Conservation (phyloP, 2,888 invertebrate genomes). For the Dastarcus helophoroides region DNA sequence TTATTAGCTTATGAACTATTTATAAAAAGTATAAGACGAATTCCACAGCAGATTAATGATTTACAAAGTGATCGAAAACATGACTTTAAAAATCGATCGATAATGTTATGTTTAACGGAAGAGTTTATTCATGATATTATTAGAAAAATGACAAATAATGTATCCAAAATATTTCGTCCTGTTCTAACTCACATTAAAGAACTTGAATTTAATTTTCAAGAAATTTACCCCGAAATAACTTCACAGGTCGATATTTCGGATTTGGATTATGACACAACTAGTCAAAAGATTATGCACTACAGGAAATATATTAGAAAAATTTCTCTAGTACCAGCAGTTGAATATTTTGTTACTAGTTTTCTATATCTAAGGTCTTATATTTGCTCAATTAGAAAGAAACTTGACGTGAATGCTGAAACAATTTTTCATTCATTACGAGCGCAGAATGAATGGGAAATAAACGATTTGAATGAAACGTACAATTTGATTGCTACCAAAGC, state of each 20-base stretch:
- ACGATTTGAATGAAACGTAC: constrained; percentile 58
- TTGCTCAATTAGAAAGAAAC: neutral
- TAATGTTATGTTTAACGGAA: constrained; percentile 22
- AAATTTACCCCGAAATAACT: constrained; percentile 36
- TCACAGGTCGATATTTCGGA: constrained; percentile 27
- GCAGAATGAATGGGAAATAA: constrained; percentile 52
- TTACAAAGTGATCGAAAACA: neutral
- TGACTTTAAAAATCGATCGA: constrained; percentile 16
- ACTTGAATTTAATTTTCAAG: constrained; percentile 43
- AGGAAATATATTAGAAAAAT: constrained; percentile 46
- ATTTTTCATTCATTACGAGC: constrained; percentile 41
- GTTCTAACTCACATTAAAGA: constrained; percentile 42
- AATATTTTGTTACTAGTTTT: constrained; percentile 46
- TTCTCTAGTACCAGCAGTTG: constrained; percentile 48
- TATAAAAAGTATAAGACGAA: constrained; percentile 25
- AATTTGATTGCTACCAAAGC: constrained; percentile 56
- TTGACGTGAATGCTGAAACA: neutral
- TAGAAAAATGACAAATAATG: constrained; percentile 39
- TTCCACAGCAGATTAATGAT: constrained; percentile 33
- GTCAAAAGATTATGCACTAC: constrained; percentile 48
- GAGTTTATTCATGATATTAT: constrained; percentile 40
- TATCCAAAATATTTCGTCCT: constrained; percentile 45
- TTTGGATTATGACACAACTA: constrained; percentile 46
- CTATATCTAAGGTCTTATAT: constrained; percentile 6
- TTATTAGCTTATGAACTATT: constrained; percentile 35